Evolutionary conservation across 2,888 invertebrate genomes (phyloP), one percentile per base, ranked within the genome.

Genomic region (Tetragnatha montana): DNA sequence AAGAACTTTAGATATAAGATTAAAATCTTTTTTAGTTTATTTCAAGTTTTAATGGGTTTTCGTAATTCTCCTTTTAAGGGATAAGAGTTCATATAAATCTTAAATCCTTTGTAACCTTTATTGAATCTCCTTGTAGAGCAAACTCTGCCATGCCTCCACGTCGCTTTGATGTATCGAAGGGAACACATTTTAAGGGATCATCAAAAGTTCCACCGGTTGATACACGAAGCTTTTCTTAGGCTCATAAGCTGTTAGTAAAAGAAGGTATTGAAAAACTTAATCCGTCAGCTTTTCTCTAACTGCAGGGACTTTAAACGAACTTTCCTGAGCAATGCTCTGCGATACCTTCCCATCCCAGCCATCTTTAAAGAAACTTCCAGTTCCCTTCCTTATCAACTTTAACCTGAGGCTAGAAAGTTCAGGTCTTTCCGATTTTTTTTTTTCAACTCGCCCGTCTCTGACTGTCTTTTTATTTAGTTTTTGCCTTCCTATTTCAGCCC

Each of bases 321-420:
- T 88, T 88, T 81, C 70, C 76, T 78, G 87, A 60, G 60, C 50
- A 78, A 17, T 60, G 60, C 60, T 60, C 60, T 60, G 60, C 60
- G 60, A 60, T 60, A 60, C 60, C 17, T 60, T 47, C 47, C n/a
- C 47, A 47, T 49, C 47, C 75, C 50, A 60, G 51, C 75, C 81
- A 82, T 88, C 78, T 88, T 88, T 88, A 88, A 78, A 88, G 81
- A 88, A 88, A 88, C 81, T 81, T 81, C 60, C 69, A 80, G 50
- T 17, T 88, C 71, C 19, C 71, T 60, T 71, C 87, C 87, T 88
- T 88, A 88, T 88, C 87, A 88, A 88, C 81, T 88, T 81, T 88
- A 88, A 82, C 87, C 87, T 75, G 87, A 76, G 87, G 87, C 87
- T 75, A 81, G 78, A 82, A 88, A 88, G 87, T 88, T 88, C 82